Percentiles rank a stretch among this genome's conserved stretches.
phyloP scores from a whole-genome alignment of 2,888 invertebrate species.

The Baronia brevicornis region DNA sequence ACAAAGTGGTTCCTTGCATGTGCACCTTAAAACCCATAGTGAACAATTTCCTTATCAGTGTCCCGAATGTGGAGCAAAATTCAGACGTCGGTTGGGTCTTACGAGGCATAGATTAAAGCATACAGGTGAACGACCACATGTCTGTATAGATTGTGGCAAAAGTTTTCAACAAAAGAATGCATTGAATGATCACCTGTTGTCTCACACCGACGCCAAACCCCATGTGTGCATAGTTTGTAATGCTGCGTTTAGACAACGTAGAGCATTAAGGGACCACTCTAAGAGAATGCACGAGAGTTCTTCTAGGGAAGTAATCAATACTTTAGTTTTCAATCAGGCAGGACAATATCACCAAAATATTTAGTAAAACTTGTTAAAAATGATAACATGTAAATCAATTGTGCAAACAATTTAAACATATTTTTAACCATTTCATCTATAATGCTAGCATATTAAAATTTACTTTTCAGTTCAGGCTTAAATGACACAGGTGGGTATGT shows the following conservation, averaged over 20 bases:
- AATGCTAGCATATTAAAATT: not conserved
- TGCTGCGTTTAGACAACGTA: conserved; percentile 72
- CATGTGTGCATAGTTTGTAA: conserved; percentile 72
- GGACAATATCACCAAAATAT: conserved; percentile 9
- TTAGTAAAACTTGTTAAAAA: not conserved
- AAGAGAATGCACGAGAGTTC: conserved; percentile 51
- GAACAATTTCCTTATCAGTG: conserved; percentile 74
- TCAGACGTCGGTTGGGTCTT: conserved; percentile 74
- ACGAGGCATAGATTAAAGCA: conserved; percentile 75
- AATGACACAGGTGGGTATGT: no score
- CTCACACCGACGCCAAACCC: conserved; percentile 73
- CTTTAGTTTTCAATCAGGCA: conserved; percentile 8
- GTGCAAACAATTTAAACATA: no score
- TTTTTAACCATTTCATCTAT: not conserved
- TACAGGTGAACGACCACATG: conserved; percentile 77
- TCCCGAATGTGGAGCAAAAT: conserved; percentile 76
- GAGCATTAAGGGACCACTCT: conserved; percentile 49
- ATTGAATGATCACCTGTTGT: conserved; percentile 66
- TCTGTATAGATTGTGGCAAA: conserved; percentile 73
- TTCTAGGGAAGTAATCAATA: conserved; percentile 17
- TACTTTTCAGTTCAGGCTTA: conserved; percentile 28
- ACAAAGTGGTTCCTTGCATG: conserved; percentile 79
- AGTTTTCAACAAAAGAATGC: conserved; percentile 77
- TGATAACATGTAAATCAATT: no score
- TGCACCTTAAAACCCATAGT: conserved; percentile 76